Evolutionary conservation across 1,140 invertebrate genomes (phyloP).

Genomic region (Achatina immaculata): DNA sequence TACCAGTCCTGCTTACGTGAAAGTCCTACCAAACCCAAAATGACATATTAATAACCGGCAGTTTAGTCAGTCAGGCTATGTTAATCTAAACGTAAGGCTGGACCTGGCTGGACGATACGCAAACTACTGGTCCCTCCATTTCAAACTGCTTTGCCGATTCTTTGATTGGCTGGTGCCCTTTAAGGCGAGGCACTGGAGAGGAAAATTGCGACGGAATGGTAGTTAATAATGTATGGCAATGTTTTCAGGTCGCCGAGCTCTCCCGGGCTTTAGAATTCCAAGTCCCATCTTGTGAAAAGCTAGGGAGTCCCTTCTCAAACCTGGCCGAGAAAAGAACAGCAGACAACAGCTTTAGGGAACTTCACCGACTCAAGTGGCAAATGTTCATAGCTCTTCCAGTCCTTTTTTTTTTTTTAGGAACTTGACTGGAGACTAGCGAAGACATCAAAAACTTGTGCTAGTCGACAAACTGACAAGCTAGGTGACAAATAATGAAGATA

Average conservation of each 20-base stretch:
- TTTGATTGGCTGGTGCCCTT: slow-evolving; percentile 41
- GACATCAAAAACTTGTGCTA: slow-evolving; percentile 35
- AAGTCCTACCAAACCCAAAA: too few species aligned
- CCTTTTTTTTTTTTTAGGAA: slow-evolving; percentile 25
- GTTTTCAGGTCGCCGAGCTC: slow-evolving; percentile 30
- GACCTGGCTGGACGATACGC: neutral
- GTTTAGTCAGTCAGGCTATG: neutral
- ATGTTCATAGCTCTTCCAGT: slow-evolving; percentile 19
- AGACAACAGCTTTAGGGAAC: slow-evolving; percentile 15
- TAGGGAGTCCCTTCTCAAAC: slow-evolving; percentile 9
- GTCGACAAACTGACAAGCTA: slow-evolving; percentile 46
- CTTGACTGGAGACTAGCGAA: slow-evolving; percentile 15
- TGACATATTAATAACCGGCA: neutral
- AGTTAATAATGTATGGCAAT: slow-evolving; percentile 44
- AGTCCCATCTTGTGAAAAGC: neutral
- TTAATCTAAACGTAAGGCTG: neutral
- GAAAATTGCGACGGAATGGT: slow-evolving; percentile 45
- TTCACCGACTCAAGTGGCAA: slow-evolving; percentile 22
- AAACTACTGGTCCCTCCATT: neutral
- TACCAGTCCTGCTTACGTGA: too few species aligned
- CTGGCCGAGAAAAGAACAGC: neutral
- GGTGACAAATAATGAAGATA: slow-evolving; percentile 52
- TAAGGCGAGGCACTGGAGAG: slow-evolving; percentile 25
- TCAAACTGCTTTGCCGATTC: slow-evolving; percentile 7
- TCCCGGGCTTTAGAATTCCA: slow-evolving; percentile 4